These are phyloP conservation scores for Tortricodes alternella DNA, from an alignment of 2,888 invertebrate genomes.

Conservation along the genomic window DNA sequence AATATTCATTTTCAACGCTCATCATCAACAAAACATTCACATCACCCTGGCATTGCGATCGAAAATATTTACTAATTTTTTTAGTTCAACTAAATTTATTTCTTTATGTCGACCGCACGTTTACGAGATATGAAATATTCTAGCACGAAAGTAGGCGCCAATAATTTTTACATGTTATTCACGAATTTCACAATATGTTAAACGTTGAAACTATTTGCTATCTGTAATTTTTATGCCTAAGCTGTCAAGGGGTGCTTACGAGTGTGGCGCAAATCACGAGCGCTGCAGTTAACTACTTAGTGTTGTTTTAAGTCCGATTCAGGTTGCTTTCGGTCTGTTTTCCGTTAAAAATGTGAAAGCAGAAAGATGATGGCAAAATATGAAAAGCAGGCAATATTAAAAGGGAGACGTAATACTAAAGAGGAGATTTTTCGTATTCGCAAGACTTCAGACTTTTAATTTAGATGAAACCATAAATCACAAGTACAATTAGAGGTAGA, in stretches of 20 bases:
- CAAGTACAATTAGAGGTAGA: no score
- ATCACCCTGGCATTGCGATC: not conserved
- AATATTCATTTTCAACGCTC: no score
- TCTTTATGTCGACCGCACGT: slow-evolving; percentile 8
- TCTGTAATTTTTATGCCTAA: slow-evolving; percentile 15
- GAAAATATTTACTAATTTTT: slow-evolving; percentile 20
- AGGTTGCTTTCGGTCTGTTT: no score
- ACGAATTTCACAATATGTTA: slow-evolving; percentile 23
- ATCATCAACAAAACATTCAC: not conserved
- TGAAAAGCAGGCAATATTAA: no score
- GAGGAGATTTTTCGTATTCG: no score
- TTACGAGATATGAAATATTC: slow-evolving; percentile 18
- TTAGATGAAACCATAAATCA: no score
- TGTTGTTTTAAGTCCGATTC: no score
- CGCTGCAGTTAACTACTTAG: no score
- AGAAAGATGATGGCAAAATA: no score
- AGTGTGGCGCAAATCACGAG: not conserved
- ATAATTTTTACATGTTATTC: slow-evolving; percentile 11
- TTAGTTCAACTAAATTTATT: slow-evolving; percentile 22
- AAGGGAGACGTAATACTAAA: no score
- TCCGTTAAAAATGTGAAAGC: no score
- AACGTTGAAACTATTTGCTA: slow-evolving; percentile 20
- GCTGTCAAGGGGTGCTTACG: slow-evolving; percentile 4
- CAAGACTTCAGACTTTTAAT: no score
- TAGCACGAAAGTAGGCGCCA: slow-evolving; percentile 1